Conservation (phyloP, 1,140 invertebrate species). For the Ceratina australensis region DNA sequence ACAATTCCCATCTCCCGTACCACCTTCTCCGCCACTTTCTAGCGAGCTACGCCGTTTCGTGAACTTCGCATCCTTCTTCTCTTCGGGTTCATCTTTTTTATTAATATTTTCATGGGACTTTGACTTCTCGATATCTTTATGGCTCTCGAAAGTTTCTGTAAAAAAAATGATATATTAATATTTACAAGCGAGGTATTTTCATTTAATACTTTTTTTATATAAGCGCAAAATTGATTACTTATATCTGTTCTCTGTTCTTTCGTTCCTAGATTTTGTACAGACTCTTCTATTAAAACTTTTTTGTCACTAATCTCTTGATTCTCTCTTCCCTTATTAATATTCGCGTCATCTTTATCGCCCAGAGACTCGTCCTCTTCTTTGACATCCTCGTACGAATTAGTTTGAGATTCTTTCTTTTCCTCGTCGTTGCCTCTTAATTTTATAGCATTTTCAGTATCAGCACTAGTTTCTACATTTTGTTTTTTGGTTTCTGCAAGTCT, state of each 20-base stretch:
- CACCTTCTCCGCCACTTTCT: constrained; percentile 78
- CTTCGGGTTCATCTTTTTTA: constrained; percentile 51
- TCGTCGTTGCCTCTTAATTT: constrained; percentile 56
- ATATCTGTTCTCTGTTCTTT: constrained; percentile 32
- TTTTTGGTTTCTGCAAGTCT: constrained; percentile 74
- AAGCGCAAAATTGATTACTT: background rate
- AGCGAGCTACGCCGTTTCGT: constrained; percentile 81
- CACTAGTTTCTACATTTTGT: constrained; percentile 58
- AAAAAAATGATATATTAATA: background rate
- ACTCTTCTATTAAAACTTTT: constrained; percentile 18
- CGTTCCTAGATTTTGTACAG: background rate
- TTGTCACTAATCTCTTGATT: constrained; percentile 36
- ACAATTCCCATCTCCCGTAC: constrained; percentile 75
- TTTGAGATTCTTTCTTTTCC: constrained; percentile 9
- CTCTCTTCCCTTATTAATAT: constrained; percentile 26
- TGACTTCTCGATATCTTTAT: constrained; percentile 52
- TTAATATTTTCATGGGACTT: constrained; percentile 63
- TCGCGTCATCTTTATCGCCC: constrained; percentile 41
- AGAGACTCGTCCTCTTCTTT: constrained; percentile 38
- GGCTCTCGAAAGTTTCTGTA: constrained; percentile 21
- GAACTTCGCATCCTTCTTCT: constrained; percentile 61
- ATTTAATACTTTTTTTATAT: background rate
- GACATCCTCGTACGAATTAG: constrained; percentile 31
- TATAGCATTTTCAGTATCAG: constrained; percentile 33
- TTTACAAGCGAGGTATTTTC: background rate